A percentile compares a stretch with the other conserved stretches of the same genome.
Evolutionary conservation across 2,113 vertebrate genomes (phyloP).

Genomic region (Brachionichthys hirsutus): DNA sequence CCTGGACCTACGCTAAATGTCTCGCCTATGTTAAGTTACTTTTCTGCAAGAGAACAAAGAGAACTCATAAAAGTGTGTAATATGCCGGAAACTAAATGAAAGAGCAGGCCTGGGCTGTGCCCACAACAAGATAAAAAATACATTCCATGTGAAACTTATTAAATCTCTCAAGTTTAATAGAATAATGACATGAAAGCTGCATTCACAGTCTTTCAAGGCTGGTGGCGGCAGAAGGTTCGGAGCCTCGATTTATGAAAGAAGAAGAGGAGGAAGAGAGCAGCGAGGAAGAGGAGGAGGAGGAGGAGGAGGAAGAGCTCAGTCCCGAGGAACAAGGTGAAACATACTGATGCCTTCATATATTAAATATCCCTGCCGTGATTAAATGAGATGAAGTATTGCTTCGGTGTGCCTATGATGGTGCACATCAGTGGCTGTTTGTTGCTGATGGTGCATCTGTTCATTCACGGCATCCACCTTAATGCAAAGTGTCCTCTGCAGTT

Average conservation of each 20-base stretch:
- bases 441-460: constrained; percentile 8
- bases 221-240: constrained; percentile 84
- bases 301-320: constrained; percentile 88
- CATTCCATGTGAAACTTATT: too few species aligned
- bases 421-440: not conserved
- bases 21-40: too few species aligned
- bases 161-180: too few species aligned
- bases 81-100: too few species aligned
- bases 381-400: not conserved
- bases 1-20: too few species aligned
- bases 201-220: constrained; percentile 77
- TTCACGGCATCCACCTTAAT: constrained; percentile 16
- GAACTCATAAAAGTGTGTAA: too few species aligned
- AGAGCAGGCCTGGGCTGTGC: too few species aligned
- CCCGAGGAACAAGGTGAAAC: constrained; percentile 88
- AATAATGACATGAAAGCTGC: too few species aligned
- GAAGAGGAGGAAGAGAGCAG: constrained; percentile 83
- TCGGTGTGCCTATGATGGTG: not conserved
- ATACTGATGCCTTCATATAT: not conserved
- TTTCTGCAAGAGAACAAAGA: too few species aligned
- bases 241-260: constrained; percentile 79
- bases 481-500: constrained; percentile 20
- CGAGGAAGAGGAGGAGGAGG: constrained; percentile 89
- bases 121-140: too few species aligned
- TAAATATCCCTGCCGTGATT: not conserved